Evolutionary conservation across 2,113 vertebrate species (phyloP), one percentile per base, ranked within the genome.

Genomic region (Nyctereutes procyonoides): DNA sequence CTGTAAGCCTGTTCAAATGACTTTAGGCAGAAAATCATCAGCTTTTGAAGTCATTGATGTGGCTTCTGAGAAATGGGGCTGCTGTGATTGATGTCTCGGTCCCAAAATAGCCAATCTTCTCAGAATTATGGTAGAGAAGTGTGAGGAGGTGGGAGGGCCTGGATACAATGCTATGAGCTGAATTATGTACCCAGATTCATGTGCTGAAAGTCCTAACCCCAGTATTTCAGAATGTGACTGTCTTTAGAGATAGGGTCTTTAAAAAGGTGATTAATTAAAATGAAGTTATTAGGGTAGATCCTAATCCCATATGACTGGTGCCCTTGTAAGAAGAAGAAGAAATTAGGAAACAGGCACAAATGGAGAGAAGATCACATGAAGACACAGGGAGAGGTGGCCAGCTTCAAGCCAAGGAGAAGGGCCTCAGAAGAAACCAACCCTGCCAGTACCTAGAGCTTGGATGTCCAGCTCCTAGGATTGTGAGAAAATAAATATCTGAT

Each of bases 1-100:
- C 28, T 55, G 32, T 69, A 76, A 69, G 28, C 76, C 43, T 81
- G 35, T 81, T 80, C 67, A 67, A 80, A 43, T 84, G 71, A 38
- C 35, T 96, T 92, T 67, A 90, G 77, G 77, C n/a, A 91, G 65
- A 84, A 92, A 93, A 74, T 60, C 22, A 43, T 26, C 55, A 92
- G 43, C 20, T 93, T 88, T 95, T 90, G 20, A 88, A 90, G 63
- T 79, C 58, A 51, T 71, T 89, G 22, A n/a, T 51, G 35, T 81
- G 88, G 73, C 48, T 32, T 97, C 71, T 56, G 62, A 86, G 84
- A 92, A 82, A 92, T 17, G 4, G 28, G 24, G 17, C 51, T 38
- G 35, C 63, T 90, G 53, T 8, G 0, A 48, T 38, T 69, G 76
- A 48, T 26, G 1, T 88, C 38, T 92, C 0, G 11, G 11, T 48